These are phyloP conservation scores for Himalopsyche japonica DNA, from an alignment of 2,888 invertebrate genomes.

Conservation along the genomic window DNA sequence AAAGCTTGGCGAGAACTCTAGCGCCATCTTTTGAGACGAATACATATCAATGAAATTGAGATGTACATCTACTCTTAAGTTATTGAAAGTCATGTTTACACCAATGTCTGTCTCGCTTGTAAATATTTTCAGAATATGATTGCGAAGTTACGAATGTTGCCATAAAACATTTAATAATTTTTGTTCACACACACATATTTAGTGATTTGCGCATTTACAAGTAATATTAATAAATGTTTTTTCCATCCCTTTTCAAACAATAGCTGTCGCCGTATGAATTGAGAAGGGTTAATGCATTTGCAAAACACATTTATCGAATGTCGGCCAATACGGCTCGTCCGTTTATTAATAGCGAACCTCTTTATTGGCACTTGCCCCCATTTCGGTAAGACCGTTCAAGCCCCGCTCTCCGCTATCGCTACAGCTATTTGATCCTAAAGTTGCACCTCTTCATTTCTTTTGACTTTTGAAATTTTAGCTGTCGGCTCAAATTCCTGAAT, in stretches of 20 bases:
- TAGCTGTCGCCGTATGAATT: not conserved
- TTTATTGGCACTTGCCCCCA: conserved; percentile 7
- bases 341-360: conserved; percentile 7
- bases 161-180: not conserved
- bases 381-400: not conserved
- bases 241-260: not conserved
- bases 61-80: no score
- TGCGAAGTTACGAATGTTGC: no score
- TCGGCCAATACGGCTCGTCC: not conserved
- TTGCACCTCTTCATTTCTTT: not conserved
- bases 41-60: no score
- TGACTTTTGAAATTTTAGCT: not conserved
- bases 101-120: no score
- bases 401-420: not conserved
- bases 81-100: no score
- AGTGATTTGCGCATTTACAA: not conserved
- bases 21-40: no score
- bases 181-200: not conserved
- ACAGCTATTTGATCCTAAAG: not conserved
- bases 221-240: not conserved
- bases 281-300: not conserved
- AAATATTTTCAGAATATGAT: no score
- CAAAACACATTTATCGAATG: not conserved
- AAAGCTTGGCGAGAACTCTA: no score
- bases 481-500: no score